Evolutionary conservation across 2,888 invertebrate genomes (phyloP), one percentile per base, ranked within the genome.

Genomic region (Drosophila macrothrix): DNA sequence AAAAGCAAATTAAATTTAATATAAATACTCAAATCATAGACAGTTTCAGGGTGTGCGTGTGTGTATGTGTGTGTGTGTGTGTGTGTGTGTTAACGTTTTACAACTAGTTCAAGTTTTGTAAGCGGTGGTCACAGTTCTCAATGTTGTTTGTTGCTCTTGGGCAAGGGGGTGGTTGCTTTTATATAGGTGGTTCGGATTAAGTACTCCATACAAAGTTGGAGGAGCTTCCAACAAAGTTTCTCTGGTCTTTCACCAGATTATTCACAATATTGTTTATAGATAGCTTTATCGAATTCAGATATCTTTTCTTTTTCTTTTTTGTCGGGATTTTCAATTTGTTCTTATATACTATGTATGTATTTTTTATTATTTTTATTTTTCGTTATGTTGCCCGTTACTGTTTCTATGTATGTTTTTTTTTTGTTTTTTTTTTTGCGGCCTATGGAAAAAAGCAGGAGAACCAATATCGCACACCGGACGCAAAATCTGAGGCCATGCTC

Each of bases 381-480:
- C 22, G 4, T 55, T 41, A 46, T 46, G 46, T 73, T 64, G 65
- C 64, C 50, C 28, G 50, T 31, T 62, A 29, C 52, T 55, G 33
- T 28, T 46, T 64, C 65, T 55, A 46, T 60, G 70, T 59, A 39
- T 53, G 53, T 49, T 50, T 25, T 19, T 12, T 12, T 2, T 49
- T 55, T 33, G 3, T 19, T 31, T 31, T 39, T 29, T 61, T n/a
- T 29, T 56, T 49, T 73, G 69, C 41, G 67, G 65, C 49, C 67
- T 85, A 90, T 49, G 90, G 83, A 6, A 86, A 93, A 90, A 92
- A 93, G 90, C 93, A 93, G 77, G 93, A 93, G 87, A 93, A 93
- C 83, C 93, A 91, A 90, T 93, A 92, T 91, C 93, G 92, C 87
- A 92, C 92, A 92, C 93, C 93, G 91, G 93, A 93, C 91, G 92